phyloP scores from a whole-genome alignment of 92 coral and sea anemone genomes.

The Parazoanthus darwini region DNA sequence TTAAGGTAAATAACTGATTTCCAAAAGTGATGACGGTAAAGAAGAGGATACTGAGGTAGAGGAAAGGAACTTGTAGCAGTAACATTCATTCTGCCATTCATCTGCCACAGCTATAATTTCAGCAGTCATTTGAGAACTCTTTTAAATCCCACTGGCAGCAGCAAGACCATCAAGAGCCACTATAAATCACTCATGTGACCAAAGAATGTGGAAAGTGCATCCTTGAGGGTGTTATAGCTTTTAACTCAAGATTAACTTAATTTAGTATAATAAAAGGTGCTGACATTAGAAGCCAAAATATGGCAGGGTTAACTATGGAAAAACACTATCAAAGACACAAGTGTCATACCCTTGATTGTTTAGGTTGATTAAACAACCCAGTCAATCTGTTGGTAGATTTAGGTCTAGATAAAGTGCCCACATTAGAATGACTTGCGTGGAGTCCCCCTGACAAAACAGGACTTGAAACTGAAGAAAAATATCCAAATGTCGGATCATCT shows the following conservation, averaged over 20 bases:
- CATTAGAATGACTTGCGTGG: constrained; percentile 42
- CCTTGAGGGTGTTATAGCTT: not conserved
- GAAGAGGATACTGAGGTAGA: constrained; percentile 6
- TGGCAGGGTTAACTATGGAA: not conserved
- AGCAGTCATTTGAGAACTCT: not conserved
- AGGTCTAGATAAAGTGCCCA: constrained; percentile 73
- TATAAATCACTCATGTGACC: no score
- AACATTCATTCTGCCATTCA: not conserved
- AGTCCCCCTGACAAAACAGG: constrained; percentile 59
- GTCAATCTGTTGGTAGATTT: constrained; percentile 67
- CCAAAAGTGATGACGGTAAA: constrained; percentile 14
- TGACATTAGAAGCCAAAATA: not conserved
- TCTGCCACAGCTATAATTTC: not conserved
- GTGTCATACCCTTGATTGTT: constrained; percentile 61
- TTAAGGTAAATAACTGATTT: not conserved
- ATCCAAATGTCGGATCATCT: constrained; percentile 62
- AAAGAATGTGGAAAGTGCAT: not conserved
- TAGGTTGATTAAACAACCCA: constrained; percentile 74
- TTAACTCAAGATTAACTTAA: not conserved
- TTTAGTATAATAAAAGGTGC: not conserved
- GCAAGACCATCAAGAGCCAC: not conserved
- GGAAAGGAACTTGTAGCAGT: constrained; percentile 20
- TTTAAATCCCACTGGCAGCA: not conserved
- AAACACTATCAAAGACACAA: not conserved
- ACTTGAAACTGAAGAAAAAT: constrained; percentile 53